phyloP scores from a whole-genome alignment of 2,797 vertebrate species.

The Chloroceryle amazona region DNA sequence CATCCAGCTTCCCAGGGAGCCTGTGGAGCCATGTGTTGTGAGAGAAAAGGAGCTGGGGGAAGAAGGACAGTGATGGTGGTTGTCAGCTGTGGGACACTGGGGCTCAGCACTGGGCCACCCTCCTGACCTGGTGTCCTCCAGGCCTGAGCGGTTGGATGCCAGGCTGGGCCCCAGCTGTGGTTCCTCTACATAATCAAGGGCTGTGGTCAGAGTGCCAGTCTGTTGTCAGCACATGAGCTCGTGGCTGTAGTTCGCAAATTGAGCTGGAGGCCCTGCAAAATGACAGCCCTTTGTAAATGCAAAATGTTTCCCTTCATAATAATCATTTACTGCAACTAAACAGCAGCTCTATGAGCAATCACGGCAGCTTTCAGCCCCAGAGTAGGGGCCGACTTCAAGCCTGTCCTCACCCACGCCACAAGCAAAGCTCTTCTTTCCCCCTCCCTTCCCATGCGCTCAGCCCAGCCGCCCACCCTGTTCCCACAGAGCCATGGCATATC shows the following conservation, averaged over 20 bases:
- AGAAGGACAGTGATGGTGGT: neutral
- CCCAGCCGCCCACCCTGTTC: rapidly evolving
- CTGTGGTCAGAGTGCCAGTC: rapidly evolving
- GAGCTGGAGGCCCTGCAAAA: neutral
- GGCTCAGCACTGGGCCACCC: neutral
- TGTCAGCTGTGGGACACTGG: neutral
- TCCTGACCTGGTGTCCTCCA: neutral
- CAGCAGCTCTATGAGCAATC: neutral
- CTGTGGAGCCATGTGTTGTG: neutral
- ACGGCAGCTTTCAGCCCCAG: neutral
- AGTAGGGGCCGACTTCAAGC: neutral
- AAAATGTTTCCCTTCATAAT: neutral
- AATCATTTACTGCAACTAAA: neutral
- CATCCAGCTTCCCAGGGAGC: neutral
- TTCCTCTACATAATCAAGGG: neutral
- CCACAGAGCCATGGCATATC: neutral
- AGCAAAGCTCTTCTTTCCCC: neutral
- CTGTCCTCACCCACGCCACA: rapidly evolving
- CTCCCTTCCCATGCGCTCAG: neutral
- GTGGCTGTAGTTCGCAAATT: neutral
- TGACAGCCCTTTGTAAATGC: neutral
- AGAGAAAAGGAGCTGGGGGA: neutral
- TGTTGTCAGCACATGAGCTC: neutral
- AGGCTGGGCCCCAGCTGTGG: rapidly evolving
- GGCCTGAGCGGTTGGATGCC: neutral